Conservation (phyloP, 2,797 vertebrate genomes). For the Anomalospiza imberbis region DNA sequence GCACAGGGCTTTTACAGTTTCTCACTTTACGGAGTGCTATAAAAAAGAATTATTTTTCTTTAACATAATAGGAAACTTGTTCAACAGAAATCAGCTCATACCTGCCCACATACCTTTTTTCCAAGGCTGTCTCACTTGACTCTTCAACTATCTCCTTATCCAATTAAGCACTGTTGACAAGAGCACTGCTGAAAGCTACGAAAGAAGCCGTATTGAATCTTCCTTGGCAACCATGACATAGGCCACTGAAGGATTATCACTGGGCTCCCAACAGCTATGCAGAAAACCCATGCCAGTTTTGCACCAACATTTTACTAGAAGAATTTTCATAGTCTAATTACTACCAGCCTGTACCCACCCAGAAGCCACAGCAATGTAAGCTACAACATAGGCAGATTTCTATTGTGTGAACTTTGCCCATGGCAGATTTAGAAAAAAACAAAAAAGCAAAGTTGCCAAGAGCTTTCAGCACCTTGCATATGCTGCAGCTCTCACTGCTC, state of each 20-base stretch:
- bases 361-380: not conserved
- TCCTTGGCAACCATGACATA: not conserved
- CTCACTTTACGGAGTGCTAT: not conserved
- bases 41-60: not conserved
- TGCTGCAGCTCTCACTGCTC: not conserved
- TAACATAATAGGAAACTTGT: not conserved
- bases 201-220: not conserved
- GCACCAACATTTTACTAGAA: not conserved
- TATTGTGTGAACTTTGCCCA: not conserved
- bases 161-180: conserved; percentile 22
- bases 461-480: not conserved
- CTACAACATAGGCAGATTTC: not conserved
- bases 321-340: not conserved
- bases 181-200: not conserved
- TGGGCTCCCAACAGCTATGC: not conserved
- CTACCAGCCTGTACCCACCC: not conserved
- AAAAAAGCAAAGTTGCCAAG: not conserved
- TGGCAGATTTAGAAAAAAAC: not conserved
- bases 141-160: not conserved
- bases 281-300: not conserved
- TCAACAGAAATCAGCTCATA: not conserved
- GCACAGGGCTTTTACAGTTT: not conserved
- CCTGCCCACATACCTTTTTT: no score
- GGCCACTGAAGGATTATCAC: conserved; percentile 18
- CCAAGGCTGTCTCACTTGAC: not conserved